Base-by-base conservation (phyloP, 2,797 vertebrate species). In the Gymnothorax javanicus region DNA sequence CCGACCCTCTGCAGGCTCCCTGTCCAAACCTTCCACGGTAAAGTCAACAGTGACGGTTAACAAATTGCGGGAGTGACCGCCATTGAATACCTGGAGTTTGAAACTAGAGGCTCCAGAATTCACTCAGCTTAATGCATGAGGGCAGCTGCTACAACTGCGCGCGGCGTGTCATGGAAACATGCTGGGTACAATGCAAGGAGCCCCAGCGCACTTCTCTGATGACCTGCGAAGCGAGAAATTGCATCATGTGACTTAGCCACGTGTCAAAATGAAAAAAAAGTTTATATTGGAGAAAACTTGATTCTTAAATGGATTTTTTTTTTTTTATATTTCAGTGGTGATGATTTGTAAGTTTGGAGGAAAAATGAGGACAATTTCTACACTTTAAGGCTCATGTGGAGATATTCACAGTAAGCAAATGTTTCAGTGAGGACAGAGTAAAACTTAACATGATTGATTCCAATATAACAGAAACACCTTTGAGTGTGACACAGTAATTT, bases 1-100 rank as follows among this genome's bases (percentile, higher is more conserved):
- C 91, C 62, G 83, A 91, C 62, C 64, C 79, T 81, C 62, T 67
- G 62, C 59, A 73, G 62, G 58, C 81, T 83, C 77, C 77, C 77
- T 56, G 79, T 83, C 62, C 79, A 82, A 73, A 58, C 43, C n/a
- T 62, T 71, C 64, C 60, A 13, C 60, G 62, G 25, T 67, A 5
- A 33, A 71, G 81, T 83, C 62, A 67, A 86, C 81, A 12, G 62
- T 17, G 33, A 15, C 62, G 60, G 50, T 50, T 58, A 82, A 83
- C 60, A 58, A 57, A 27, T 54, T 62, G 25, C 62, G 57, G 64
- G 60, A 86, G 79, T 23, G 62, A 81, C 79, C 50, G 57, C n/a
- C 9, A 13, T 59, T 27, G 60, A 54, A 67, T 60, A 69, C 59
- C 77, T 62, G 77, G 77, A 23, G 52, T 23, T 50, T 59, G 43